These are phyloP conservation scores for Bufotes viridis DNA, from an alignment of 2,797 vertebrate genomes.

Conservation along the genomic window DNA sequence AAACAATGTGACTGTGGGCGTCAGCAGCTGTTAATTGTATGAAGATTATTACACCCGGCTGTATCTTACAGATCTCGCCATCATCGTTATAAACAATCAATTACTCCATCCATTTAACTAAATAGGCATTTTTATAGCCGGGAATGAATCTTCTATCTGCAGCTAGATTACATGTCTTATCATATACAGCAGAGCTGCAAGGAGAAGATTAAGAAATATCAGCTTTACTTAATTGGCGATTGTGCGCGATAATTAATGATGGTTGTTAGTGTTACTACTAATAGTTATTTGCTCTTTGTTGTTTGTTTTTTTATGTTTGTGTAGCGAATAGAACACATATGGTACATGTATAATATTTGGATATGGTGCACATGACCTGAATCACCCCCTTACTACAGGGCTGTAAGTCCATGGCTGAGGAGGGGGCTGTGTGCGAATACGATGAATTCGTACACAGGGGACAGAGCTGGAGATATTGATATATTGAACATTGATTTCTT, in stretches of 20 bases:
- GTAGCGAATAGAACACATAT: neutral
- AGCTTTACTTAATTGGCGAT: neutral
- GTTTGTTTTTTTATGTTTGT: neutral
- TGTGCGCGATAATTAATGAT: neutral
- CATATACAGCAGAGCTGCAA: neutral
- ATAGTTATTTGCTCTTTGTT: neutral
- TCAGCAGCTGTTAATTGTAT: slow-evolving; percentile 38
- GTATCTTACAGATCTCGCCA: slow-evolving; percentile 49
- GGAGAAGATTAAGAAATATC: neutral
- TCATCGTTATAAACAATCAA: slow-evolving; percentile 64
- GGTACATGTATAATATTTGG: neutral
- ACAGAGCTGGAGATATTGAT: neutral
- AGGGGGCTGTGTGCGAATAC: neutral
- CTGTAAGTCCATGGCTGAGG: neutral
- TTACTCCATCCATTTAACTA: slow-evolving; percentile 47
- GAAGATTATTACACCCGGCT: slow-evolving; percentile 42
- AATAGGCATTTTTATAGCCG: slow-evolving; percentile 39
- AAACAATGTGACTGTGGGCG: slow-evolving; percentile 3
- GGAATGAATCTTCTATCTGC: neutral
- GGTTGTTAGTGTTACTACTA: neutral
- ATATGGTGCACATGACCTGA: neutral
- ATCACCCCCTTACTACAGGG: neutral
- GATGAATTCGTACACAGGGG: neutral
- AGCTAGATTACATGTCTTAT: neutral
- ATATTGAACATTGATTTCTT: neutral